A percentile compares a stretch with the other conserved stretches of the same genome.
Conservation (phyloP, 2,113 vertebrate species). For the Bolborhynchus lineola region DNA sequence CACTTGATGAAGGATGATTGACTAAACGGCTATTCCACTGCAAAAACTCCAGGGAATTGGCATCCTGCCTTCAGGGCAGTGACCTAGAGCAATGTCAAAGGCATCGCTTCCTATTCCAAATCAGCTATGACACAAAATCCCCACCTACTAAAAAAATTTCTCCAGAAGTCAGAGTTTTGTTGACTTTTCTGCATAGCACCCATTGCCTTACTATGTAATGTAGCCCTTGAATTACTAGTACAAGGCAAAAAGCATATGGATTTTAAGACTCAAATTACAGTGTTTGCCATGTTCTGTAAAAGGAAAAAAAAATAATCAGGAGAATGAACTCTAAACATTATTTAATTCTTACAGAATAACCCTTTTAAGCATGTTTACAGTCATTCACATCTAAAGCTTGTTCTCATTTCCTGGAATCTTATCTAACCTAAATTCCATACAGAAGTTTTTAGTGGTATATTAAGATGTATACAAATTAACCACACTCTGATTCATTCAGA, state of each 20-base stretch:
- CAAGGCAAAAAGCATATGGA: not conserved
- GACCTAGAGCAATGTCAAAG: not conserved
- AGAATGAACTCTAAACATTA: not conserved
- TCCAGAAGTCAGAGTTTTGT: not conserved
- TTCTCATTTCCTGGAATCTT: conserved; percentile 31
- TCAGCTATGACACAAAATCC: not conserved
- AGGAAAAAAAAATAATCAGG: not conserved
- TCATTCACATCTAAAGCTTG: not conserved
- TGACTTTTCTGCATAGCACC: not conserved
- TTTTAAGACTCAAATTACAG: not conserved
- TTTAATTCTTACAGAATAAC: not conserved
- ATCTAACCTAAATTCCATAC: conserved; percentile 31
- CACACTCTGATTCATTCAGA: not conserved
- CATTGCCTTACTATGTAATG: not conserved
- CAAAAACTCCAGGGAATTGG: not conserved
- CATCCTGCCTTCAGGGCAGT: not conserved
- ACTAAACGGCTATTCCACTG: not conserved
- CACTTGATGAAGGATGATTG: not conserved
- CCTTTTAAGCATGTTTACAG: not conserved
- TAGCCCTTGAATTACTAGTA: not conserved
- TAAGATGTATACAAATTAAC: conserved; percentile 6
- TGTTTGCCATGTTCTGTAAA: not conserved
- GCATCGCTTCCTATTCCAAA: not conserved
- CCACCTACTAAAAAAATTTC: not conserved
- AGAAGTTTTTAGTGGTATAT: conserved; percentile 5